Evolutionary conservation across 64 coral and sea anemone genomes (phyloP).

Genomic region (Montipora efflorescens): DNA sequence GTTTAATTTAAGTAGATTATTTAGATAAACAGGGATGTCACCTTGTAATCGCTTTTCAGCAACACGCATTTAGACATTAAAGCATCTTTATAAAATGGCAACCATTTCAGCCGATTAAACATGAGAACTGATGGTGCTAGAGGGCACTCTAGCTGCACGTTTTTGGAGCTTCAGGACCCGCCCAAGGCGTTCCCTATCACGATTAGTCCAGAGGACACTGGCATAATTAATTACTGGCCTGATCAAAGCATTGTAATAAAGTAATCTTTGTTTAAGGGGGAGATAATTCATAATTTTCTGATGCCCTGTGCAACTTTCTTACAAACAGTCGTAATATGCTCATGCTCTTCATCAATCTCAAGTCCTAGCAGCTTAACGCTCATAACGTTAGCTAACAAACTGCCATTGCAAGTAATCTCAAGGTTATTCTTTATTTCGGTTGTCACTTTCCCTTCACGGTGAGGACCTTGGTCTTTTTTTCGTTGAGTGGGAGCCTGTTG

Average conservation of each 20-base stretch:
- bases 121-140: background rate
- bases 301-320: no score
- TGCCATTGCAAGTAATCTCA: background rate
- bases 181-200: background rate
- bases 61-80: background rate
- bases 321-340: no score
- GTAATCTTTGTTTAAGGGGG: background rate
- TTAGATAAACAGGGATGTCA: slow-evolving; percentile 3
- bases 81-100: background rate
- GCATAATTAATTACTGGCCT: background rate
- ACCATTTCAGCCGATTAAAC: background rate
- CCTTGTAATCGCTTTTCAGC: background rate
- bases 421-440: background rate
- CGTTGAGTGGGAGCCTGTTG: slow-evolving; percentile 4
- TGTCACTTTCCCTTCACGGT: background rate
- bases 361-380: background rate
- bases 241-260: background rate
- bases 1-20: background rate
- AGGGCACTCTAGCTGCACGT: background rate
- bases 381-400: background rate
- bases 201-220: background rate
- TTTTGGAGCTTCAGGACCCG: background rate
- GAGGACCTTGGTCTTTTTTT: slow-evolving; percentile 4
- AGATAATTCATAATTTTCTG: no score
- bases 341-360: background rate